Evolutionary conservation across 2,888 invertebrate genomes (phyloP).

Genomic region (Polylopha cassiicola): DNA sequence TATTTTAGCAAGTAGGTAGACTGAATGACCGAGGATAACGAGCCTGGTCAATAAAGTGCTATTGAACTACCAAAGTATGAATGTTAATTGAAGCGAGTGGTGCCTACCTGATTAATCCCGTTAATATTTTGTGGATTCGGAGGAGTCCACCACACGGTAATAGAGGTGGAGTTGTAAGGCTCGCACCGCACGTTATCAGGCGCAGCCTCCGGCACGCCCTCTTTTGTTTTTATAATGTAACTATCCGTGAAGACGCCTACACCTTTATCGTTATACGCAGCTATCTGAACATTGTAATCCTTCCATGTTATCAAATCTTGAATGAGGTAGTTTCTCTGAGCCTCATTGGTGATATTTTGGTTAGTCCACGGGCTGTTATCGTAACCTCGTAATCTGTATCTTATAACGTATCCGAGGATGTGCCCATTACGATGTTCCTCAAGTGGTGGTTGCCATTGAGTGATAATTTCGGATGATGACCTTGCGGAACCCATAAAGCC

Average conservation of each 20-base stretch:
- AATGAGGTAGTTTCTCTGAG: slow-evolving; percentile 92
- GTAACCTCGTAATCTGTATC: slow-evolving; percentile 94
- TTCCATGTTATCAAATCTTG: slow-evolving; percentile 97
- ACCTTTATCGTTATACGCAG: slow-evolving; percentile 97
- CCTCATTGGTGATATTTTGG: slow-evolving; percentile 95
- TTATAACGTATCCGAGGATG: slow-evolving; percentile 93
- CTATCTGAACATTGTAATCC: slow-evolving; percentile 96
- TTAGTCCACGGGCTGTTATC: slow-evolving; percentile 94
- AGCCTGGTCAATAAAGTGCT: not conserved
- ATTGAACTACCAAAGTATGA: not conserved
- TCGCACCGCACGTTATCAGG: slow-evolving; percentile 88
- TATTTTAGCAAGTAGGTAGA: no score
- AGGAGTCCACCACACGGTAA: slow-evolving; percentile 93
- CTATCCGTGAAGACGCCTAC: slow-evolving; percentile 94
- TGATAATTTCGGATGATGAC: slow-evolving; percentile 95
- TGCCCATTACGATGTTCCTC: slow-evolving; percentile 97
- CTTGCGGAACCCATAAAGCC: slow-evolving; percentile 96
- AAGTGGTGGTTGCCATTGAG: slow-evolving; percentile 97
- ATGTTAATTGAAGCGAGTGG: not conserved
- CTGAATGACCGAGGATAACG: no score
- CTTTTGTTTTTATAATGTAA: slow-evolving; percentile 95
- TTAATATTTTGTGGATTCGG: slow-evolving; percentile 98
- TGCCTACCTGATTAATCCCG: slow-evolving; percentile 92
- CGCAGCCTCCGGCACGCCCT: slow-evolving; percentile 95
- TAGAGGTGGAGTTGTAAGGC: slow-evolving; percentile 91